Evolutionary conservation across 2,113 vertebrate species (phyloP).

Genomic region (Hydropotes inermis): DNA sequence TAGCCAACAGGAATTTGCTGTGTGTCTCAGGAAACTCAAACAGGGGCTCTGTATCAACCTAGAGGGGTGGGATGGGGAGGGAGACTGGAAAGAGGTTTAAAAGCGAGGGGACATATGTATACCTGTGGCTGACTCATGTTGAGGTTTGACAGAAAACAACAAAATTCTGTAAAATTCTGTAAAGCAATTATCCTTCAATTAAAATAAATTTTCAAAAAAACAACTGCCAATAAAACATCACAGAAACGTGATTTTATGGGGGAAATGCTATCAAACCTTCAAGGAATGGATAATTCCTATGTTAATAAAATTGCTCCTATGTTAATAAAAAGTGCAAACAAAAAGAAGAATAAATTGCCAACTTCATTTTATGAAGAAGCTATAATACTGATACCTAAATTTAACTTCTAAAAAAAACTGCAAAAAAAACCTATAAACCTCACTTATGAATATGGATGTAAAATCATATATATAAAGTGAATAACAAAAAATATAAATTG

Average conservation of each 20-base stretch:
- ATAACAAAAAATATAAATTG: background rate
- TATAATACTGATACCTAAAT: background rate
- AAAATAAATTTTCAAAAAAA: background rate
- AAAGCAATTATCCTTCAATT: background rate
- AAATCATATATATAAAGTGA: background rate
- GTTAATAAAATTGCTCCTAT: background rate
- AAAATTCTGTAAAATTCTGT: background rate
- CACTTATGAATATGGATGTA: background rate
- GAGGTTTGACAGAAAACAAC: background rate
- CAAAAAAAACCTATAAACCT: background rate
- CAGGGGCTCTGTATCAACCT: background rate
- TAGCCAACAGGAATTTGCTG: background rate
- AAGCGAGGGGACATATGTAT: background rate
- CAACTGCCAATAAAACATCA: background rate
- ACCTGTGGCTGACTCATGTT: background rate
- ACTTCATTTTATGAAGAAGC: background rate
- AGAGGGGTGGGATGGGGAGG: background rate
- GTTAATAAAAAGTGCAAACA: background rate
- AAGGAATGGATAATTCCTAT: background rate
- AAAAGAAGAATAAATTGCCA: background rate
- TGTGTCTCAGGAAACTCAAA: background rate
- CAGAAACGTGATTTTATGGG: background rate
- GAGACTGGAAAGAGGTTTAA: background rate
- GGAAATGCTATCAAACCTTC: background rate
- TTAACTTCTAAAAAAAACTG: background rate